Evolutionary conservation across 2,113 vertebrate genomes (phyloP).

Genomic region (Etia nguti): DNA sequence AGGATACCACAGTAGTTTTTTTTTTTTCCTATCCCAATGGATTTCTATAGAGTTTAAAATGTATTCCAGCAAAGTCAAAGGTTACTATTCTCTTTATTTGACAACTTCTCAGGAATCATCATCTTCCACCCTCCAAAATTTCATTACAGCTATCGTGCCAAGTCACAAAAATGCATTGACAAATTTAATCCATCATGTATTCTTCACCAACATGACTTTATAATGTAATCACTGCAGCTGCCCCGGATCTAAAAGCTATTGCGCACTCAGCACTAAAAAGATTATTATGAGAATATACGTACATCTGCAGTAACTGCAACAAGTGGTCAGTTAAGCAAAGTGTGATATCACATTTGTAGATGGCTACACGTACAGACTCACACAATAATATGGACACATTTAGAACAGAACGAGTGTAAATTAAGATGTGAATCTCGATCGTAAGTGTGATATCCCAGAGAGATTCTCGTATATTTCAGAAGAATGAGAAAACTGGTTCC

Average conservation of each 20-base stretch:
- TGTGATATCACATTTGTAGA: neutral
- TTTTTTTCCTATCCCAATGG: neutral
- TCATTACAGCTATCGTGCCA: neutral
- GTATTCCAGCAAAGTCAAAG: neutral
- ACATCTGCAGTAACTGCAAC: neutral
- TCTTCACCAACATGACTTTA: constrained; percentile 29
- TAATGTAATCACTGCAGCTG: constrained; percentile 41
- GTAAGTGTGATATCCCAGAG: neutral
- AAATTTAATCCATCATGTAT: constrained; percentile 39
- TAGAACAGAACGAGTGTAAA: neutral
- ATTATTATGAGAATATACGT: neutral
- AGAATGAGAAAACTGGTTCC: neutral
- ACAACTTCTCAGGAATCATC: neutral
- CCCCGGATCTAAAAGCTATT: neutral
- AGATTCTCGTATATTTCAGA: neutral
- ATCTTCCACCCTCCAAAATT: neutral
- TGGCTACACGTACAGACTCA: neutral
- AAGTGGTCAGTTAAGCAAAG: neutral
- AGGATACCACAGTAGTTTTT: neutral
- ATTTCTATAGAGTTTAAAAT: neutral
- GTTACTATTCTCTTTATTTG: neutral
- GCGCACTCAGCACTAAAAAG: constrained; percentile 4
- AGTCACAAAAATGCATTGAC: constrained; percentile 4
- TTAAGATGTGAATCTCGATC: neutral
- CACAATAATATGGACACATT: neutral